These are phyloP conservation scores for Xenotilapia leptura DNA, from an alignment of 2,113 vertebrate genomes.

Conservation along the genomic window DNA sequence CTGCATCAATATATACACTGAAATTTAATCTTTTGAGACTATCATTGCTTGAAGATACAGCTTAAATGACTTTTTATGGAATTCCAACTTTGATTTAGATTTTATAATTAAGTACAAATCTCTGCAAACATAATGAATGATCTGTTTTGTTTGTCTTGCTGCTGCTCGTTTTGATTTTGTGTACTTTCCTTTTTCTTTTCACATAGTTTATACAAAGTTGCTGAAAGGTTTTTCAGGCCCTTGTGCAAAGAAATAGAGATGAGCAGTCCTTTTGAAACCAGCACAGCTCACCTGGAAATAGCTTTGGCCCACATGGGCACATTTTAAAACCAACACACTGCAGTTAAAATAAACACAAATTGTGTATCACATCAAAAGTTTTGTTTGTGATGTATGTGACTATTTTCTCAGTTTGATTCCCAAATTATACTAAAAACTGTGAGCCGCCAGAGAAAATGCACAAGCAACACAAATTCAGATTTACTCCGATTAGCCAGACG, in stretches of 20 bases:
- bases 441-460: neutral
- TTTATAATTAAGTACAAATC: neutral
- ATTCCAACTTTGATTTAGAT: neutral
- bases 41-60: neutral
- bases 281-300: neutral
- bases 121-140: neutral
- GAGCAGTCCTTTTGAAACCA: neutral
- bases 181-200: neutral
- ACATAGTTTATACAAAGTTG: neutral
- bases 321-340: neutral
- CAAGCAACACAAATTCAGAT: neutral
- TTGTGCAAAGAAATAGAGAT: neutral
- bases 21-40: neutral
- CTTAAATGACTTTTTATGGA: neutral
- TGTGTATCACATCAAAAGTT: neutral
- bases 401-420: neutral
- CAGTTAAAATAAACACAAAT: neutral
- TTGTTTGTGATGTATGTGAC: neutral
- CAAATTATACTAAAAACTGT: neutral
- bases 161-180: neutral
- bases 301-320: neutral
- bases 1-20: neutral
- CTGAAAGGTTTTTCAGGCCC: neutral
- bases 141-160: neutral
- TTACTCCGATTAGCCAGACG: constrained; percentile 13